These are phyloP conservation scores for Ischnura elegans DNA, from an alignment of 2,888 invertebrate genomes.

Conservation along the genomic window DNA sequence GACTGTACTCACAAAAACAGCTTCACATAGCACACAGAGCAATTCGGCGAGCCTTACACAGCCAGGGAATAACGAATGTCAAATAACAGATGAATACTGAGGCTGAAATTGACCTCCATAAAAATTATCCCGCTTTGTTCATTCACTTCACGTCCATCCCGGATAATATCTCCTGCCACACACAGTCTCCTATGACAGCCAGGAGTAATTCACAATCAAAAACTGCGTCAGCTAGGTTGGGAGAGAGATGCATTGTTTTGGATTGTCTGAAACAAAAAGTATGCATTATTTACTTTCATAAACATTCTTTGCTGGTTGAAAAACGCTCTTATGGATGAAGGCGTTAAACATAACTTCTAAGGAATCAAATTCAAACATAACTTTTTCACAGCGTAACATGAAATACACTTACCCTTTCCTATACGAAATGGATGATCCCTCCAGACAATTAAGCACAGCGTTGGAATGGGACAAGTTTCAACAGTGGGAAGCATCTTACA, in stretches of 20 bases:
- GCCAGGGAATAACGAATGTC: neutral
- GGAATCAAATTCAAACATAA: too few relatives aligned
- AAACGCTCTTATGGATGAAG: neutral
- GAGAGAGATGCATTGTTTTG: neutral
- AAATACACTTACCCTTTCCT: neutral
- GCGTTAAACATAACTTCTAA: too few relatives aligned
- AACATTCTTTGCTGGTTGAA: neutral
- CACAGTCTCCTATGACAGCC: neutral
- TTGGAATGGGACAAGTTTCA: neutral
- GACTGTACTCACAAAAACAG: neutral
- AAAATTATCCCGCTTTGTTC: neutral
- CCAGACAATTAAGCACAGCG: neutral
- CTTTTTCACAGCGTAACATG: neutral
- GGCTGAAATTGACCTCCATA: neutral
- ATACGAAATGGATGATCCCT: neutral
- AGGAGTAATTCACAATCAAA: neutral
- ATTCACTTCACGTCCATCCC: neutral
- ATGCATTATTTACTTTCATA: neutral
- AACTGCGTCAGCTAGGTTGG: neutral
- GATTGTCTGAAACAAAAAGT: neutral
- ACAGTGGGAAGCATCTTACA: neutral
- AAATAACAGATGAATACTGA: neutral
- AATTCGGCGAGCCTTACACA: constrained; percentile 3
- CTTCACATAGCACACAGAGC: neutral
- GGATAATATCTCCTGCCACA: neutral